Base-by-base conservation (phyloP, 2,888 invertebrate species). In the Cloeon dipterum region DNA sequence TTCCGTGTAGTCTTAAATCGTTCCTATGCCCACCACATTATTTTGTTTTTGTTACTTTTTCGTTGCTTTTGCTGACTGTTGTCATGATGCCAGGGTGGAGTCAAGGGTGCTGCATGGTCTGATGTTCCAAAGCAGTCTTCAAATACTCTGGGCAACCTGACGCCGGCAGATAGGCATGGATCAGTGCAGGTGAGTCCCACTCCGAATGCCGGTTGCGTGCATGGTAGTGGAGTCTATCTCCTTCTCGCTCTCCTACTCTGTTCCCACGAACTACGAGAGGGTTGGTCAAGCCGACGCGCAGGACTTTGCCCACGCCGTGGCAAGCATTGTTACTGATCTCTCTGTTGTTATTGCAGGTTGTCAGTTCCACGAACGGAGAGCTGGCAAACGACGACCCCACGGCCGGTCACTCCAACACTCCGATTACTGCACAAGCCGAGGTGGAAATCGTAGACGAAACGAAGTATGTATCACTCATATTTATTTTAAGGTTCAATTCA, bases 401-500 rank as follows among this genome's bases (percentile, higher is more conserved):
- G 39, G 91, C 88, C 43, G 91, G 89, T 43, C 89, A 91, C 65
- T 91, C 91, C 59, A 91, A 91, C 64, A 89, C 91, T 51, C 93
- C 93, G 46, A 93, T 93, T 58, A 86, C 91, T 47, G 74, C 70
- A 45, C 82, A 79, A 57, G 78, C 78, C 56, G 93, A 93, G 63
- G 81, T 88, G 45, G 93, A 93, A 61, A 77, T 88, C 54, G 78
- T 86, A 51, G 91, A 93, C 63, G 93, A 94, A 71, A 93, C 89
- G 67, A 91, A 88, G 88, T 89, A 72, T 70, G 81, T 74, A n/a
- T n/a, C n/a, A n/a, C n/a, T n/a, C n/a, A n/a, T n/a, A n/a, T n/a
- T n/a, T n/a, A n/a, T n/a, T n/a, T n/a, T n/a, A n/a, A n/a, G n/a
- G n/a, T 41, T n/a, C 11, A 13, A 17, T 16, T 25, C 41, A 16